Evolutionary conservation across 2,888 invertebrate genomes (phyloP), one percentile per base, ranked within the genome.

Genomic region (Leptinotarsa juncta): DNA sequence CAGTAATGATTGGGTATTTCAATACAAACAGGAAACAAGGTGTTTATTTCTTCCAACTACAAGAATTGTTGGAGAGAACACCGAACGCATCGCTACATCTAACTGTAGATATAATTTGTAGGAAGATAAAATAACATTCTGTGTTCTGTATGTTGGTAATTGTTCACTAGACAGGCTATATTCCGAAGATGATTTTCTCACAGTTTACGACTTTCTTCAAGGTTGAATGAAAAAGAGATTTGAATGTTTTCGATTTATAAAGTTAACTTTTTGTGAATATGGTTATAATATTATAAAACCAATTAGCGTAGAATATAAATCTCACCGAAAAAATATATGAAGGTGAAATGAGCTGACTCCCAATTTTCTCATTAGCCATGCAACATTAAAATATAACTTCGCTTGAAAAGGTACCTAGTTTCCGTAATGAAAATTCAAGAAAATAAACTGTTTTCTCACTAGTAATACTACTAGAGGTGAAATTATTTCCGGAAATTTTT

Each of bases 21-120:
- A 16, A 18, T 32, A n/a, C n/a, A n/a, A 26, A 42, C 62, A 62
- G 62, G 62, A 62, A 62, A 62, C 62, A 62, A 62, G 32, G n/a
- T 32, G 62, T 62, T 62, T 62, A 32, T 32, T 62, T 62, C 62
- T 42, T 62, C 32, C 62, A 62, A 62, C 62, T 62, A 62, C 62
- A 62, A 62, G 62, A 62, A 62, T 32, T 42, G n/a, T 32, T n/a
- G 32, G 32, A n/a, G 42, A 62, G 62, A 62, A 62, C 26, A 42
- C 26, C 50, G 26, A 51, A 67, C 67, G 51, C 67, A n/a, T 12
- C 26, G n/a, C 50, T 18, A 16, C 67, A n/a, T 67, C 67, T 67
- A 67, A 67, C 67, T 67, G 67, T 67, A 67, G 67, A 67, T 67
- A 67, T 51, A 67, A 67, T 67, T 67, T 67, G 51, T 67, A 67